Base-by-base conservation (phyloP, 2,888 invertebrate species). In the Campaea margaritaria region DNA sequence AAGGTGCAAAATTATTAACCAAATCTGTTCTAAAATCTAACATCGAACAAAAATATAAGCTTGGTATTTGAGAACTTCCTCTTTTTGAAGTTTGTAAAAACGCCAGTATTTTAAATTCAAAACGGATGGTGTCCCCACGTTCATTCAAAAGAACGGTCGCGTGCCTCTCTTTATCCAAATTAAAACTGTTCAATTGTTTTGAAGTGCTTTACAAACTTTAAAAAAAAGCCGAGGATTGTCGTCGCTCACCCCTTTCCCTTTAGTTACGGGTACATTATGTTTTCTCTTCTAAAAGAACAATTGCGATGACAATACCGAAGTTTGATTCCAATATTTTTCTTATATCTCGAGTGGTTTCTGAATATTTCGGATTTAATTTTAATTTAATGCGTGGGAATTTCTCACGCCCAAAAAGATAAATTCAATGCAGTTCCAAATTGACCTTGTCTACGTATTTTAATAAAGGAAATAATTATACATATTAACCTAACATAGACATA, bases 271-370 rank as follows among this genome's bases (percentile, higher is more conserved):
- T 73, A 80, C 85, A 85, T 86, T 2, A 85, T 88, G 87, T 87
- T 89, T 85, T 77, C 76, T 78, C 80, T 76, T 78, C 76, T 82
- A 83, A 48, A 75, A 73, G 73, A 79, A 86, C 84, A 87, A 83
- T 82, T 63, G 67, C 52, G 64, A 70, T 69, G 65, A 73, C 70
- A 70, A 68, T 76, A 70, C 48, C 54, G 59, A 71, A 68, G 73
- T 78, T 70, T 69, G 73, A 71, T 82, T 83, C 15, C 21, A 79
- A 72, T 81, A 78, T 75, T 78, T 79, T 79, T 74, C 65, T 69
- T 68, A 72, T 73, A 76, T 66, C 63, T 75, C 69, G 73, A 84
- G 81, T 78, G 78, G 68, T 78, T 73, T 69, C 71, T 61, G 47
- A 49, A 70, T 68, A 27, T 75, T 67, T 73, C 68, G 52, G 63